Conservation (phyloP, 2,888 invertebrate species). For the Caenorhabditis sp. region DNA sequence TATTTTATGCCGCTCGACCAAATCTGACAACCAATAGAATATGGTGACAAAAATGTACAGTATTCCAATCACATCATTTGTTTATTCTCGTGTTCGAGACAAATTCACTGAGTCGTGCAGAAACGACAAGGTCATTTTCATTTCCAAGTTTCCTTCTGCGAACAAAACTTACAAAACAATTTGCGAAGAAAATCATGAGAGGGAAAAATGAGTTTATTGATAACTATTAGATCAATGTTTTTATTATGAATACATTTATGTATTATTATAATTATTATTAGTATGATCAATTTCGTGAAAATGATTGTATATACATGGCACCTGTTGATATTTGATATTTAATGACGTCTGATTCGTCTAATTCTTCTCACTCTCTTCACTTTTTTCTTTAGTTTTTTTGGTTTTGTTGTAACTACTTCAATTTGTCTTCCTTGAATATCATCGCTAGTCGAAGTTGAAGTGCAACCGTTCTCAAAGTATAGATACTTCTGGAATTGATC, state of each 20-base stretch:
- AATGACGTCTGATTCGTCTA: not conserved
- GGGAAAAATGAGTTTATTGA: not conserved
- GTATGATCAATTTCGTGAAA: too few relatives aligned
- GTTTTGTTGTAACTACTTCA: conserved; percentile 25
- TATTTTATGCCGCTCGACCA: too few relatives aligned
- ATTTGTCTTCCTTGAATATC: conserved; percentile 21
- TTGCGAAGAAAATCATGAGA: too few relatives aligned
- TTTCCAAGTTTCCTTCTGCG: too few relatives aligned
- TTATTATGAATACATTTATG: conserved; percentile 18
- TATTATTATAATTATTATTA: conserved; percentile 16
- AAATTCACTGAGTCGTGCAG: too few relatives aligned
- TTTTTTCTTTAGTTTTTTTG: conserved; percentile 29
- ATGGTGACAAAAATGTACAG: too few relatives aligned
- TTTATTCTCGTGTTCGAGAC: too few relatives aligned
- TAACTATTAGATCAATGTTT: conserved; percentile 13
- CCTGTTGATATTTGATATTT: conserved; percentile 15
- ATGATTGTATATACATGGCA: conserved; percentile 17
- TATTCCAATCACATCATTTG: too few relatives aligned
- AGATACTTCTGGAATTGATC: conserved; percentile 50
- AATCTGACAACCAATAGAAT: too few relatives aligned
- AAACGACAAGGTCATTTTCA: too few relatives aligned
- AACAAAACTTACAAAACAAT: too few relatives aligned
- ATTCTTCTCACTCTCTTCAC: not conserved
- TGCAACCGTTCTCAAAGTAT: conserved; percentile 68
- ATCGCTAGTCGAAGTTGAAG: conserved; percentile 6